Evolutionary conservation across 1,140 invertebrate genomes (phyloP).

Genomic region (Drosophila lowei): DNA sequence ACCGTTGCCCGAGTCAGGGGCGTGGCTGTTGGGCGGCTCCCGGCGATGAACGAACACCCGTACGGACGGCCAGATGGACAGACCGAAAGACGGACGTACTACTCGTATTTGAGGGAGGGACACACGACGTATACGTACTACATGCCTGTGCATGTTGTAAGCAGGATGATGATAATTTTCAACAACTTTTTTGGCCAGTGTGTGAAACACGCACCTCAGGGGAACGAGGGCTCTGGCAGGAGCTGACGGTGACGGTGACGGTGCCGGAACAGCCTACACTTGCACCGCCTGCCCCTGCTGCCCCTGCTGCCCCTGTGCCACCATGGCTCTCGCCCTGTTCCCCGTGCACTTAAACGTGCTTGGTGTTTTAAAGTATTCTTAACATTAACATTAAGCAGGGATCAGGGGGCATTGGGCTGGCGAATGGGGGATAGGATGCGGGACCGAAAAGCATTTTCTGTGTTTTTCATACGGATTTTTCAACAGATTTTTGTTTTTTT

Average conservation of each 20-base stretch:
- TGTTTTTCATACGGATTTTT: conserved; percentile 37
- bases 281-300: not conserved
- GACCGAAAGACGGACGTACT: too few relatives aligned
- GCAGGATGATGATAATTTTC: conserved; percentile 72
- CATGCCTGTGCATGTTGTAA: not conserved
- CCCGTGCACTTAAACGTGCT: conserved; percentile 74
- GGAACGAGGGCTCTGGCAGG: conserved; percentile 6
- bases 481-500: conserved; percentile 1
- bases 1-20: conserved; percentile 1
- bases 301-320: not conserved
- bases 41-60: conserved; percentile 28
- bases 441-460: conserved; percentile 53
- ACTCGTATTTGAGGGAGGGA: too few relatives aligned
- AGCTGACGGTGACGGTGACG: not conserved
- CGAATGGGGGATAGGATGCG: not conserved
- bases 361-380: conserved; percentile 68
- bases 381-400: conserved; percentile 40
- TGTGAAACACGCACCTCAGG: conserved; percentile 37
- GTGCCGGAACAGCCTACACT: conserved; percentile 37
- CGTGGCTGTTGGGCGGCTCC: conserved; percentile 7
- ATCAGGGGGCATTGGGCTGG: too few relatives aligned
- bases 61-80: not conserved
- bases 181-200: conserved; percentile 60
- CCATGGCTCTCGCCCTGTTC: not conserved
- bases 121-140: too few relatives aligned